Evolutionary conservation across 1,140 invertebrate genomes (phyloP).

Genomic region (Diabrotica virgifera): DNA sequence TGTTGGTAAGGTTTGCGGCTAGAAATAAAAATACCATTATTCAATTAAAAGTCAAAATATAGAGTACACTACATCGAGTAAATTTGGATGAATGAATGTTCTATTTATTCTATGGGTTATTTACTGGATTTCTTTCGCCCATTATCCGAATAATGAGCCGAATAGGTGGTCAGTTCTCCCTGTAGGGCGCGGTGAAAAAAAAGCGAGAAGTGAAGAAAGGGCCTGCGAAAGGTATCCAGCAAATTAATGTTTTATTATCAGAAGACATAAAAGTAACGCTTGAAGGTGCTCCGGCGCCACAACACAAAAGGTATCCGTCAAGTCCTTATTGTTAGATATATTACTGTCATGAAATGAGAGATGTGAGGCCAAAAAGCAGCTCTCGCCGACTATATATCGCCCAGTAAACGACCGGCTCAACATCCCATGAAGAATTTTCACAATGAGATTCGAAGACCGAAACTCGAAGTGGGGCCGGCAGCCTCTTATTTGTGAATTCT

Average conservation of each 20-base stretch:
- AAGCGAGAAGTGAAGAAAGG: constrained; percentile 1
- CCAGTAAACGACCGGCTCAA: constrained; percentile 3
- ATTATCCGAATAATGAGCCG: no score
- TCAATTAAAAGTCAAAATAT: no score
- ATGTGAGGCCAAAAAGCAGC: constrained; percentile 23
- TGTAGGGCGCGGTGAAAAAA: neutral
- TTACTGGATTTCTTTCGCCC: no score
- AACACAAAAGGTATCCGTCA: constrained; percentile 21
- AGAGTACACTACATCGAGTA: no score
- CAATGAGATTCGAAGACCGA: constrained; percentile 20
- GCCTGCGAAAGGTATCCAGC: constrained; percentile 10
- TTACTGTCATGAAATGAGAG: constrained; percentile 31
- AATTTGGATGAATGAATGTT: no score
- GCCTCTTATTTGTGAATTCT: constrained; percentile 21
- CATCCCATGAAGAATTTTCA: constrained; percentile 20
- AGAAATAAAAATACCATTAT: no score
- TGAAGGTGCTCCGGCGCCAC: constrained; percentile 8
- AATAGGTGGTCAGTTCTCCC: no score
- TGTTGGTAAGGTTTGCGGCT: no score
- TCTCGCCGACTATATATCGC: neutral
- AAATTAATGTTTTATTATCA: constrained; percentile 19
- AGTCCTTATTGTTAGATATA: constrained; percentile 25
- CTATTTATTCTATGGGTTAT: no score
- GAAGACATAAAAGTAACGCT: neutral
- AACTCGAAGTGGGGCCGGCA: constrained; percentile 6